Conservation (phyloP, 2,797 vertebrate genomes). For the Cryptoprocta ferox region DNA sequence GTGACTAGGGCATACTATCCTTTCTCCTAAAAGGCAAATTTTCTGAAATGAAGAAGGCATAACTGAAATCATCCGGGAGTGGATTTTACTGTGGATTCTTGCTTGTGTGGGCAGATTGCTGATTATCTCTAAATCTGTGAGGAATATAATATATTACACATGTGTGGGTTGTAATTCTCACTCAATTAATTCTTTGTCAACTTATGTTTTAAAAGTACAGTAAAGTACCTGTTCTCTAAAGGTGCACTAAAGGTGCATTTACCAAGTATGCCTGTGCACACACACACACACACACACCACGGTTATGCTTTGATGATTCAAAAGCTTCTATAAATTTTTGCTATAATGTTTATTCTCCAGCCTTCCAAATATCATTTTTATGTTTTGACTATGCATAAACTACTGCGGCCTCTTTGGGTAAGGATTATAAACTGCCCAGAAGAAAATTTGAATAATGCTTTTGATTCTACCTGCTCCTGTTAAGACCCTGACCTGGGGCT, state of each 20-base stretch:
- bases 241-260: background rate
- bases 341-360: background rate
- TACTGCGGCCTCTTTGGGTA: background rate
- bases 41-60: constrained; percentile 37
- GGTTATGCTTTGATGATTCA: constrained; percentile 41
- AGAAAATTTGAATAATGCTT: constrained; percentile 36
- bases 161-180: constrained; percentile 38
- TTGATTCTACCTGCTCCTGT: background rate
- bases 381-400: constrained; percentile 26
- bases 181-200: constrained; percentile 63
- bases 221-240: constrained; percentile 27
- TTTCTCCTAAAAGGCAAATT: constrained; percentile 32
- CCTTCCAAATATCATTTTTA: background rate
- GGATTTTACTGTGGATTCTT: background rate
- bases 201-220: background rate
- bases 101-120: background rate
- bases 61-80: background rate
- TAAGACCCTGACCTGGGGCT: background rate
- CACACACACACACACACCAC: background rate
- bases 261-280: background rate
- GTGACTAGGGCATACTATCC: background rate
- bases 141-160: constrained; percentile 29
- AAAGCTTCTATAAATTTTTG: constrained; percentile 14
- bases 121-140: constrained; percentile 22
- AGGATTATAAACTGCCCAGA: constrained; percentile 9